Evolutionary conservation across 2,888 invertebrate genomes (phyloP), one percentile per base, ranked within the genome.

Genomic region (Phymatocera aterrima): DNA sequence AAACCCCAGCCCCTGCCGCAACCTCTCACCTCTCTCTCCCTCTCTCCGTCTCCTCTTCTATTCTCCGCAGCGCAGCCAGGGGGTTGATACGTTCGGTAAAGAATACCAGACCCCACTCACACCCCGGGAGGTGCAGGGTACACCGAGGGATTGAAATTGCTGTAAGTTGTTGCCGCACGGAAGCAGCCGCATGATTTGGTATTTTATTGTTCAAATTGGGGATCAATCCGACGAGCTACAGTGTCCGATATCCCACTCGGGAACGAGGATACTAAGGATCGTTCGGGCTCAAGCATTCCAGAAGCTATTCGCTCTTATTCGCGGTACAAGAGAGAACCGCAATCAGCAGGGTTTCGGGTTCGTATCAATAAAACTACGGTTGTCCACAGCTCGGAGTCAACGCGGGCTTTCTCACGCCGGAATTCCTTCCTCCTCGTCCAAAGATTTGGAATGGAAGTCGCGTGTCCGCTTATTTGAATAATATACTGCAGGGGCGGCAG

Each of bases 141-240:
- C 70, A 34, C 31, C 51, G 31, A 51, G 70, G 70, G 43, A 72
- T 72, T 72, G 70, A 34, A 34, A 48, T 72, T 72, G 51, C 70
- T 34, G n/a, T n/a, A n/a, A 12, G 48, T 72, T 72, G 51, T 51
- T 72, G 21, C 61, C 37, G 34, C 37, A 37, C 18, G 8, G 37
- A 31, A n/a, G n/a, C 34, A 37, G 37, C n/a, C 37, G 37, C 37
- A 61, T 43, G 5, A 43, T 8, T 10, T 43, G 10, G 43, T n/a
- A n/a, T n/a, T n/a, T n/a, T n/a, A n/a, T n/a, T n/a, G n/a, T n/a
- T n/a, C n/a, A n/a, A n/a, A n/a, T n/a, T n/a, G n/a, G n/a, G n/a
- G n/a, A n/a, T n/a, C n/a, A n/a, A n/a, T n/a, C n/a, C n/a, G n/a
- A n/a, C n/a, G n/a, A n/a, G n/a, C n/a, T n/a, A n/a, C n/a, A n/a